Evolutionary conservation across 2,113 vertebrate species (phyloP), one percentile per base, ranked within the genome.

Genomic region (Dasyornis broadbenti): DNA sequence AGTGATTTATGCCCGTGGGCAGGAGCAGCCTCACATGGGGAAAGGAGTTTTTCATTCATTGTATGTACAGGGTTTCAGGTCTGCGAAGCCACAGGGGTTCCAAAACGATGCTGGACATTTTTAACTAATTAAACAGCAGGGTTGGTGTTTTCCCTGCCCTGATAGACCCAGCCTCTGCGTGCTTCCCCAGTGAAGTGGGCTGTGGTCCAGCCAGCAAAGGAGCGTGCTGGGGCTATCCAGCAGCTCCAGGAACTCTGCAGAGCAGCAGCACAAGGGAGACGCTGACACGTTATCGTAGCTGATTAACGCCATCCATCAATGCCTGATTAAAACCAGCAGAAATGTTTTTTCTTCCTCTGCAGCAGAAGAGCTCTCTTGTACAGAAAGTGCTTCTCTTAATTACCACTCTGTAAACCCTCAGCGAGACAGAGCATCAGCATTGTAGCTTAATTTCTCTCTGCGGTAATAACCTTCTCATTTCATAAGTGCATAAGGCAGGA

Each of bases 311-410:
- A 87, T 93, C 80, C 79, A 24, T 96, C 95, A 85, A 9, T 3
- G 66, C 57, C 92, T 92, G 90, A 92, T 93, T 96, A 82, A 89
- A 94, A 94, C 3, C 5, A 93, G 42, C 37, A 94, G 85, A 80
- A 83, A 90, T 37, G 57, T 72, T 94, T 89, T 37, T 66, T 52
- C 50, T 92, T 95, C 78, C 70, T 94, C 66, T 60, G 91, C 61
- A 92, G 81, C 89, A 92, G 71, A 65, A 94, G 89, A 85, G 86
- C 71, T 93, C 82, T 95, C 70, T 80, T 90, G 53, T 11, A 33
- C 66, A 77, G 88, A 92, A 90, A 92, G 83, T 82, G 70, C 56
- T 88, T 76, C 92, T 88, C 82, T 94, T 94, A 93, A 95, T 90
- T 92, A 90, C 45, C 53, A 47, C 91, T 82, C 76, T 75, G 86